Base-by-base conservation (phyloP, 2,113 vertebrate genomes). In the Sarotherodon lohbergeri region DNA sequence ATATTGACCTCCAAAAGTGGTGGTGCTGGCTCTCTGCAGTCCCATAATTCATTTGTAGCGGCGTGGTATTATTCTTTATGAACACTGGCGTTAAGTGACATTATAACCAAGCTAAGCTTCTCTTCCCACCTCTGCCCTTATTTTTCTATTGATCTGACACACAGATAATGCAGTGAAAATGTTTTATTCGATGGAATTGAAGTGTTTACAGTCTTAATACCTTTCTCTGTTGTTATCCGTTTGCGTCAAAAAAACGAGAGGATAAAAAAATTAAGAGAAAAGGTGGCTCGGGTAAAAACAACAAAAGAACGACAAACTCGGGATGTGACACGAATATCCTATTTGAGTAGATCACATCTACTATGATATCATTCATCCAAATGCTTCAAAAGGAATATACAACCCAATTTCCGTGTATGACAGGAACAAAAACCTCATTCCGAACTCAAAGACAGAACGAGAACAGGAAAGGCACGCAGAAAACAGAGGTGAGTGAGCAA, bases 401-500 rank as follows among this genome's bases (percentile, higher is more conserved):
- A 84, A 76, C 48, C 84, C 78, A 2, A 71, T 87, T 80, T 87
- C 29, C 32, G 16, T 78, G 17, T 50, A 85, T 52, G 78, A 85
- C 32, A 24, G 46, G 79, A 92, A 83, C 27, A 66, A 86, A 85
- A 63, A 48, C 43, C 13, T 66, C 9, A 80, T 61, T 63, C 19
- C 16, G 22, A 89, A 87, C 43, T 79, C 52, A 83, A 88, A 88
- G 41, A 73, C 6, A 54, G 55, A 78, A 52, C 36, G 17, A 89
- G 22, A 87, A n/a, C 50, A 16, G 22, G 80, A 80, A 32, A 89
- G 36, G 36, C 79, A 90, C 29, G 81, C 10, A 83, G 82, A 88
- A 63, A 86, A 90, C 19, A 84, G 39, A 82, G 73, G 81, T 78
- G 87, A 87, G 73, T 54, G 54, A 90, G 73, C 63, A 81, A 48